Conservation (phyloP, 2,888 invertebrate genomes). For the Oligia fasciuncula region DNA sequence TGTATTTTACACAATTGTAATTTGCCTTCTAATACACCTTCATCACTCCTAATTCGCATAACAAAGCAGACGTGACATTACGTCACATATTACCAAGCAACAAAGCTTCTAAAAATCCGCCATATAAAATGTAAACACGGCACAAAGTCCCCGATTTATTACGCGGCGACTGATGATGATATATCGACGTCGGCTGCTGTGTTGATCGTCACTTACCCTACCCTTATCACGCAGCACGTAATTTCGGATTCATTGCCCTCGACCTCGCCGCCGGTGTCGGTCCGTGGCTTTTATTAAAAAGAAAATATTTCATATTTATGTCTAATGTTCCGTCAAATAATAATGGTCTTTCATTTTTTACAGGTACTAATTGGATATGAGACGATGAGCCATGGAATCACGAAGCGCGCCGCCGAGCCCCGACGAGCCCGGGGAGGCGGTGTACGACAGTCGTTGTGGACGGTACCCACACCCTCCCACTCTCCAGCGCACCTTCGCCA, state of each 20-base stretch:
- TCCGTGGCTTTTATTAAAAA: constrained; percentile 77
- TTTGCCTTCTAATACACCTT: constrained; percentile 22
- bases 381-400: constrained; percentile 90
- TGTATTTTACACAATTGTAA: not conserved
- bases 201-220: constrained; percentile 89
- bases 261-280: constrained; percentile 70
- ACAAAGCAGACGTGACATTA: constrained; percentile 49
- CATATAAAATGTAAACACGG: constrained; percentile 82
- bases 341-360: constrained; percentile 71
- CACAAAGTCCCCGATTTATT: constrained; percentile 85
- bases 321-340: constrained; percentile 59
- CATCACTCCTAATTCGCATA: constrained; percentile 43
- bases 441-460: constrained; percentile 94
- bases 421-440: constrained; percentile 90
- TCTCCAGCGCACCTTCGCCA: constrained; percentile 86
- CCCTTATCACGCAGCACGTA: constrained; percentile 87
- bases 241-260: constrained; percentile 89
- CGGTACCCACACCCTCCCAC: constrained; percentile 91
- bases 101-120: constrained; percentile 70
- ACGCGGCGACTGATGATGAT: constrained; percentile 88
- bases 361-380: constrained; percentile 84
- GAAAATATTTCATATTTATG: constrained; percentile 71
- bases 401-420: constrained; percentile 90
- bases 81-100: constrained; percentile 53
- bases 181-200: constrained; percentile 88